These are phyloP conservation scores for Euplagia quadripunctaria DNA, from an alignment of 2,888 invertebrate species.

Conservation along the genomic window DNA sequence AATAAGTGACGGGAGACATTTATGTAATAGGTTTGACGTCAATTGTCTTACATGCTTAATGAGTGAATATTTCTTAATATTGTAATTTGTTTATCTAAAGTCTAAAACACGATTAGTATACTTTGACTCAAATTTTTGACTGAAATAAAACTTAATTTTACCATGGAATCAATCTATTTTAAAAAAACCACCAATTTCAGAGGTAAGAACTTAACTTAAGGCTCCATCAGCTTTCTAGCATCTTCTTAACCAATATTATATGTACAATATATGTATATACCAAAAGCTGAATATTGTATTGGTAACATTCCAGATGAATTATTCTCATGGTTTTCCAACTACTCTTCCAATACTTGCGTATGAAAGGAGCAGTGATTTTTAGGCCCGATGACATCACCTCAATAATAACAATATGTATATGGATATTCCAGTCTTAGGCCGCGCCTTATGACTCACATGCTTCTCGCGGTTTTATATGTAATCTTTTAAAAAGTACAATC, in stretches of 20 bases:
- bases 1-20: not conserved
- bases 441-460: conserved; percentile 5
- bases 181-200: too few relatives aligned
- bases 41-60: not conserved
- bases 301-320: not conserved
- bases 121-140: too few relatives aligned
- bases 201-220: too few relatives aligned
- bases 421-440: not conserved
- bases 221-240: too few relatives aligned
- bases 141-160: too few relatives aligned
- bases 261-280: too few relatives aligned
- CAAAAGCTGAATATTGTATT: not conserved
- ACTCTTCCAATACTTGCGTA: not conserved
- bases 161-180: too few relatives aligned
- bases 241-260: too few relatives aligned
- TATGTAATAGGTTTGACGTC: conserved; percentile 12
- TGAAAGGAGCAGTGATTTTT: not conserved
- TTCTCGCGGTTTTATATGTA: not conserved
- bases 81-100: not conserved
- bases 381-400: conserved; percentile 3
- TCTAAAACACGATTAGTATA: not conserved
- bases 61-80: not conserved
- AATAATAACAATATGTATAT: not conserved
- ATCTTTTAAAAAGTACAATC: not conserved
- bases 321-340: not conserved